Evolutionary conservation across 2,888 invertebrate species (phyloP).

Genomic region (Drosophila picticornis): DNA sequence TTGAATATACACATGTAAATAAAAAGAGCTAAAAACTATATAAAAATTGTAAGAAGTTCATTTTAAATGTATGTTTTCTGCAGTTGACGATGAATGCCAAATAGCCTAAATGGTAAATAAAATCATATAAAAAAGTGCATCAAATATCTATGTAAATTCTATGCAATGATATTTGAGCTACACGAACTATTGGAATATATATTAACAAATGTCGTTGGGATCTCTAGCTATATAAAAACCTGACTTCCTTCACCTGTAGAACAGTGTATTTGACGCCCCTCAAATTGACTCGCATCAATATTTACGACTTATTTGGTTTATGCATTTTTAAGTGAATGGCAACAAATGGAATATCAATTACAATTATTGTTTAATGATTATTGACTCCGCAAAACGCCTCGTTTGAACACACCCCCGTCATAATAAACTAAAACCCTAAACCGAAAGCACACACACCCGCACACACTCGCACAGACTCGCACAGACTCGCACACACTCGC

Average conservation of each 20-base stretch:
- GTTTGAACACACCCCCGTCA: neutral
- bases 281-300: constrained; percentile 18
- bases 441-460: neutral
- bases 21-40: constrained; percentile 14
- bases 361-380: constrained; percentile 22
- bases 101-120: neutral
- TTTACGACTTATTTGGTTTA: constrained; percentile 13
- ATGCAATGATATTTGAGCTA: constrained; percentile 6
- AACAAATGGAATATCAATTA: constrained; percentile 37
- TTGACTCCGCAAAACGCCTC: constrained; percentile 14
- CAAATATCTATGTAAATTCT: neutral
- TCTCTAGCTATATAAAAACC: constrained; percentile 26
- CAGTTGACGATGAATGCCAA: constrained; percentile 22
- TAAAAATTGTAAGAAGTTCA: constrained; percentile 11
- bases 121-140: neutral
- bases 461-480: neutral
- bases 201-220: constrained; percentile 39
- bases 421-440: neutral
- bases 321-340: constrained; percentile 37
- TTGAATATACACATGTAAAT: constrained; percentile 15
- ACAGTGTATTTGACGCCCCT: constrained; percentile 17
- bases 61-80: neutral
- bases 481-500: neutral
- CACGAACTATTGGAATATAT: constrained; percentile 5
- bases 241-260: constrained; percentile 5